Evolutionary conservation across 2,888 invertebrate species (phyloP).

Genomic region (Dendrolimus pini): DNA sequence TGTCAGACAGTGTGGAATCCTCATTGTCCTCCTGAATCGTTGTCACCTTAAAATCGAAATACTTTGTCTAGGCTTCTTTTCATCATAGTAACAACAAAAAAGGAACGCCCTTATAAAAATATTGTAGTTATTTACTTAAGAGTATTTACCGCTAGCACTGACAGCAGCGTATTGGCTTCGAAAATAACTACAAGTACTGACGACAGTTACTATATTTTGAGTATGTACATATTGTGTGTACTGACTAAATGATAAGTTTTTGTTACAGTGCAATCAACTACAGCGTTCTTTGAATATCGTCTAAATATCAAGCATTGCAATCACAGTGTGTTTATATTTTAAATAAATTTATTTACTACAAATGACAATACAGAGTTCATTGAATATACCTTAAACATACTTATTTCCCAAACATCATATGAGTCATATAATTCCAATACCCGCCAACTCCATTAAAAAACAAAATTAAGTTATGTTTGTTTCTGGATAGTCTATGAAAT

Average conservation of each 20-base stretch:
- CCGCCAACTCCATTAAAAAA: no score
- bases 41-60: constrained; percentile 63
- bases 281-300: background rate
- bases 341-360: background rate
- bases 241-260: background rate
- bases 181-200: background rate
- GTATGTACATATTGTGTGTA: background rate
- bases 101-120: no score
- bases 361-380: background rate
- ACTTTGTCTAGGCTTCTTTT: constrained; percentile 21
- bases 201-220: background rate
- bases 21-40: constrained; percentile 57
- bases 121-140: background rate
- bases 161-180: background rate
- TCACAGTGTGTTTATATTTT: background rate
- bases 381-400: background rate
- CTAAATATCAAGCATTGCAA: background rate
- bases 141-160: background rate
- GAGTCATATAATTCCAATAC: no score
- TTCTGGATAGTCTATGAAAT: no score
- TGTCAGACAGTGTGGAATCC: constrained; percentile 44
- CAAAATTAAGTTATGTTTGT: no score
- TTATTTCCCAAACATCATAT: background rate
- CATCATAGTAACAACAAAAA: background rate
- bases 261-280: background rate